These are phyloP conservation scores for Colostygia pectinataria DNA, from an alignment of 2,888 invertebrate species.

Conservation along the genomic window DNA sequence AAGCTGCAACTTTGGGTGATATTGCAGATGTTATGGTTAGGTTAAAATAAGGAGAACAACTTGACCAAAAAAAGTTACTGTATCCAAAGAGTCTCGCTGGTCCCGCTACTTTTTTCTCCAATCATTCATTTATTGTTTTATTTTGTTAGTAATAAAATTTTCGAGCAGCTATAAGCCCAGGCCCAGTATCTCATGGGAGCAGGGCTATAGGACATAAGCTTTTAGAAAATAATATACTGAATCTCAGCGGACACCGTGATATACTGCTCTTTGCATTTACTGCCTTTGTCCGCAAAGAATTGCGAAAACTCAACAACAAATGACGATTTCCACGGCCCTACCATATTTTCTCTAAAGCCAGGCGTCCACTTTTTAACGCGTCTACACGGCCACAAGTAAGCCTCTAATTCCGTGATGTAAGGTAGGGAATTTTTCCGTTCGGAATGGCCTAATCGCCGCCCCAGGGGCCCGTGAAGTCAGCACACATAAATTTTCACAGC, in stretches of 20 bases:
- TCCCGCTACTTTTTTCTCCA: too few relatives aligned
- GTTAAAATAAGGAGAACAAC: too few relatives aligned
- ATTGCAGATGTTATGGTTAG: too few relatives aligned
- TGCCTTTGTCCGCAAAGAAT: constrained; percentile 18
- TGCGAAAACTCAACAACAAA: constrained; percentile 27
- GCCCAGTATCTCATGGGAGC: too few relatives aligned
- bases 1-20: too few relatives aligned
- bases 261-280: constrained; percentile 17
- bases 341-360: constrained; percentile 34
- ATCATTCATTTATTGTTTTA: too few relatives aligned
- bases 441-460: constrained; percentile 35
- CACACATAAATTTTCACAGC: constrained; percentile 50
- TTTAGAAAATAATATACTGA: neutral
- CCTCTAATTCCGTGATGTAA: constrained; percentile 53
- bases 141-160: too few relatives aligned
- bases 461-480: constrained; percentile 36
- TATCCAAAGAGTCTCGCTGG: too few relatives aligned
- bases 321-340: constrained; percentile 26
- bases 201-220: neutral
- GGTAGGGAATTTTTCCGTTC: constrained; percentile 45
- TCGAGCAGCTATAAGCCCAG: too few relatives aligned
- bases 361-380: constrained; percentile 34
- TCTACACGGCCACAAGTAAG: constrained; percentile 37
- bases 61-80: too few relatives aligned
- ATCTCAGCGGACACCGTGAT: constrained; percentile 20